Percentiles rank a stretch among this genome's conserved stretches.
Conservation (phyloP, 2,113 vertebrate genomes). For the Podarcis muralis region DNA sequence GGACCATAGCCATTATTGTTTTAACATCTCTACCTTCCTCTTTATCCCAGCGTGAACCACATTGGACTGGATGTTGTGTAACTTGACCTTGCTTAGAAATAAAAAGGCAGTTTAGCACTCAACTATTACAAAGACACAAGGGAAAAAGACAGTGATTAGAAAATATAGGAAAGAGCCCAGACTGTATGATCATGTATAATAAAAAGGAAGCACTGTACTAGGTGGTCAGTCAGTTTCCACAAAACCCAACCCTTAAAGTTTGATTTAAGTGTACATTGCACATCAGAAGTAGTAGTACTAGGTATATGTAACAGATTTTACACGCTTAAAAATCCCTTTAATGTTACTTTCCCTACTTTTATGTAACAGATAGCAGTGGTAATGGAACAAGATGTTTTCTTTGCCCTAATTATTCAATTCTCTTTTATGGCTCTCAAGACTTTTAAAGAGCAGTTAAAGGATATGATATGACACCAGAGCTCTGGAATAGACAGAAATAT, state of each 20-base stretch:
- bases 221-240: slow-evolving; percentile 36
- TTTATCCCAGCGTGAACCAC: slow-evolving; percentile 78
- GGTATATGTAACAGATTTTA: background rate
- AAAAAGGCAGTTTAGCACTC: slow-evolving; percentile 76
- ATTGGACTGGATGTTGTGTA: slow-evolving; percentile 61
- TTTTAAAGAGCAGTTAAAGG: background rate
- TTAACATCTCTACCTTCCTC: slow-evolving; percentile 79
- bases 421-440: background rate
- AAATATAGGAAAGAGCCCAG: slow-evolving; percentile 72
- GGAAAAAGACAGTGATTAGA: slow-evolving; percentile 80
- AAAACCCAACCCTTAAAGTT: slow-evolving; percentile 38
- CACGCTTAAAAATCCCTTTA: background rate
- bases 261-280: slow-evolving; percentile 37
- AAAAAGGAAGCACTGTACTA: slow-evolving; percentile 48
- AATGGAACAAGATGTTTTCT: background rate
- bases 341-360: no score
- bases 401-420: background rate
- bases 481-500: background rate
- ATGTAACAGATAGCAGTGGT: background rate
- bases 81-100: slow-evolving; percentile 77
- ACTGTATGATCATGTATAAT: slow-evolving; percentile 66
- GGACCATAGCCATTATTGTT: slow-evolving; percentile 81
- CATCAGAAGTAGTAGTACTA: slow-evolving; percentile 21
- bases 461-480: background rate
- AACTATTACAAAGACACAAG: slow-evolving; percentile 68